These are phyloP conservation scores for Zosterops japonicus DNA, from an alignment of 2,113 vertebrate genomes.

Conservation along the genomic window DNA sequence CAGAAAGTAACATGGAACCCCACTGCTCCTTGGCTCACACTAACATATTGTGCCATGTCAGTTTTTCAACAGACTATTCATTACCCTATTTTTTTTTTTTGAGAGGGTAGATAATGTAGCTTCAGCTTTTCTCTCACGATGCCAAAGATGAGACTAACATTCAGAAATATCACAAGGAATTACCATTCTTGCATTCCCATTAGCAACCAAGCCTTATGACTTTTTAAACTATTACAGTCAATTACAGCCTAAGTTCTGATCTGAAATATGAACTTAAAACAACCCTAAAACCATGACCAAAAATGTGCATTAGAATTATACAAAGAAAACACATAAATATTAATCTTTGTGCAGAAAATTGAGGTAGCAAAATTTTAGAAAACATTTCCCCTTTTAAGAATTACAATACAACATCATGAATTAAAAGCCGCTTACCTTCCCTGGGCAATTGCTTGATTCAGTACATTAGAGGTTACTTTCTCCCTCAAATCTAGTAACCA, in stretches of 20 bases:
- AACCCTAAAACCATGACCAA: not conserved
- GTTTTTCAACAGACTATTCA: not conserved
- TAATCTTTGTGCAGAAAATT: not conserved
- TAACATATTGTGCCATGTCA: accelerated
- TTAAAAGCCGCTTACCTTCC: not conserved
- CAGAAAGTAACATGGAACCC: not conserved
- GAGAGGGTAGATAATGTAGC: not conserved
- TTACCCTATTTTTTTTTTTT: not conserved
- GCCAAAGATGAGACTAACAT: not conserved
- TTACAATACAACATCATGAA: not conserved
- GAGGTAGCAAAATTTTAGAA: not conserved
- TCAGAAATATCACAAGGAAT: not conserved
- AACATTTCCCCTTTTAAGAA: not conserved
- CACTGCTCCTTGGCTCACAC: too few species aligned
- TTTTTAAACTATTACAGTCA: not conserved
- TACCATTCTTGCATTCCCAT: not conserved
- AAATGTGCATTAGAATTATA: not conserved
- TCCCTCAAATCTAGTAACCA: not conserved
- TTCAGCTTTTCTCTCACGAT: not conserved
- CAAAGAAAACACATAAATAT: not conserved
- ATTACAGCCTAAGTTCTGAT: not conserved
- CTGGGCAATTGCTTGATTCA: not conserved
- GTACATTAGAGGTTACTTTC: not conserved
- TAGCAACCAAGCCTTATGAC: not conserved
- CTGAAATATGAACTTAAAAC: not conserved